A percentile compares a stretch with the other conserved stretches of the same genome.
Conservation (phyloP, 2,888 invertebrate genomes). For the Dicyrtoma fusca region DNA sequence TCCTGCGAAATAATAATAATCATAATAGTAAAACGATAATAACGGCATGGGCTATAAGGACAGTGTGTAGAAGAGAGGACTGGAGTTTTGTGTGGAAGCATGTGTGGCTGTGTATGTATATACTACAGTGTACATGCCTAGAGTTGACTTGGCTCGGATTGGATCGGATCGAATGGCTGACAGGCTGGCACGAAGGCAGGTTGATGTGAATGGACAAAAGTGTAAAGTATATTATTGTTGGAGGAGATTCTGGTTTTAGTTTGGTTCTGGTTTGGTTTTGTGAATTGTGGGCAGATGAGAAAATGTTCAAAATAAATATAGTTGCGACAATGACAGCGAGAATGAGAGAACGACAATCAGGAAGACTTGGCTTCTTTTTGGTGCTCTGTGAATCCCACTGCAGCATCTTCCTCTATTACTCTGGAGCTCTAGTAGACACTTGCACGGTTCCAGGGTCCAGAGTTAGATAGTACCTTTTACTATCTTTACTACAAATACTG, state of each 20-base stretch:
- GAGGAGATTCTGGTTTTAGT: no score
- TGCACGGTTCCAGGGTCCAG: no score
- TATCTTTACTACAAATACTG: no score
- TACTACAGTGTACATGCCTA: not conserved
- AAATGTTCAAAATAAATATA: conserved; percentile 15
- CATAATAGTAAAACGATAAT: no score
- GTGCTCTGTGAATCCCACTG: not conserved
- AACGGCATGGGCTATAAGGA: no score
- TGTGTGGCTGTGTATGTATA: no score
- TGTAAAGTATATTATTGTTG: not conserved
- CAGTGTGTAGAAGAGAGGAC: not conserved
- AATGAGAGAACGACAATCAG: not conserved
- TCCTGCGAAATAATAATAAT: no score
- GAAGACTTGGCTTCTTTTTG: conserved; percentile 2
- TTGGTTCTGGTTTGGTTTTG: no score
- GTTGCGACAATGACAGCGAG: not conserved
- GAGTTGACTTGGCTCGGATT: no score
- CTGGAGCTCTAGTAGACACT: no score
- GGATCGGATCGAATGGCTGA: no score
- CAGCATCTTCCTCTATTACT: not conserved
- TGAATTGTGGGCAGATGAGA: not conserved
- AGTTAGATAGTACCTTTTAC: no score
- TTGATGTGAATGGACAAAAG: not conserved
- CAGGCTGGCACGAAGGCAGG: not conserved
- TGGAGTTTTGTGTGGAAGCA: not conserved